Evolutionary conservation across 2,888 invertebrate genomes (phyloP).

Genomic region (Lathronympha strigana): DNA sequence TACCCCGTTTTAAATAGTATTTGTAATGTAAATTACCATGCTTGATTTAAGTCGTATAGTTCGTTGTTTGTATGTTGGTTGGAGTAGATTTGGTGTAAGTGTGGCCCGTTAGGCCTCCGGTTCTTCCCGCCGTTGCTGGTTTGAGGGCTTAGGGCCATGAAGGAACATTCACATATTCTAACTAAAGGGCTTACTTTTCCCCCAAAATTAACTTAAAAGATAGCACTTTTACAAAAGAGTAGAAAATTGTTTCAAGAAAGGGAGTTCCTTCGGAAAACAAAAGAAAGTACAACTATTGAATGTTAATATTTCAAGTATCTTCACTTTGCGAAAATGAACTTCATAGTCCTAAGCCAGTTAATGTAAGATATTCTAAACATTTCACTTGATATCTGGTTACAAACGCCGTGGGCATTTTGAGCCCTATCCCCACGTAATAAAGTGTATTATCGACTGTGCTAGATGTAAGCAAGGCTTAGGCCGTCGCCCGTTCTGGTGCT

Average conservation of each 20-base stretch:
- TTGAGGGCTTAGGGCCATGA: constrained; percentile 1
- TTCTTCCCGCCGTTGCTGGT: constrained; percentile 21
- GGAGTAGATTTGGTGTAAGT: neutral
- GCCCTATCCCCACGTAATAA: constrained; percentile 7
- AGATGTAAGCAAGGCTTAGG: constrained; percentile 35
- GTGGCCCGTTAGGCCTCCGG: constrained; percentile 1
- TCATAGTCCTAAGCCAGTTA: constrained; percentile 8
- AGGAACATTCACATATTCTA: neutral
- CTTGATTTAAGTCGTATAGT: no score
- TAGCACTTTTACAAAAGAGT: no score
- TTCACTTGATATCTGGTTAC: constrained; percentile 25
- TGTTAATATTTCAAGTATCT: neutral
- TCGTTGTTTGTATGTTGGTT: neutral
- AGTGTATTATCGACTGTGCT: constrained; percentile 21
- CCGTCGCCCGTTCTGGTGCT: constrained; percentile 51
- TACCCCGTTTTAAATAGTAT: no score
- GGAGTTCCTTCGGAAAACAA: no score
- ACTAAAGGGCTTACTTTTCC: neutral
- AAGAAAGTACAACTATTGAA: neutral
- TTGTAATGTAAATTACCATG: no score
- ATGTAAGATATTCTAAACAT: constrained; percentile 18
- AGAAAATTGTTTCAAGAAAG: no score
- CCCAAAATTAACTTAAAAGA: neutral
- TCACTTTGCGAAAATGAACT: neutral
- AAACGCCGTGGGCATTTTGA: neutral